phyloP scores from a whole-genome alignment of 2,797 vertebrate genomes.

The Podarcis siculus region DNA sequence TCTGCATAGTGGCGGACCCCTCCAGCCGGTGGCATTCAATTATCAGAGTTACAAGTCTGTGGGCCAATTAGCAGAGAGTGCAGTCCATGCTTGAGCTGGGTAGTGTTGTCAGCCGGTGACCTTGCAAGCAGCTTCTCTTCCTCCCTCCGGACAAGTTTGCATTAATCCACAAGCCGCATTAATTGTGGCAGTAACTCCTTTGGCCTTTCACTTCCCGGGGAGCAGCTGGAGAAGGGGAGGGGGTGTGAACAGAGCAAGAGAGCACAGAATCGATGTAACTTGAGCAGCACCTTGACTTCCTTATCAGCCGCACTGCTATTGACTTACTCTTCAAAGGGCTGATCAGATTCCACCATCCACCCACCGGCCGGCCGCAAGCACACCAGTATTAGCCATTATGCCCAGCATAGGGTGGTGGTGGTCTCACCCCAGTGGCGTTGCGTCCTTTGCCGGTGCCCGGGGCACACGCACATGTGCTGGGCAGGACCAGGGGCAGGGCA shows the following conservation, averaged over 20 bases:
- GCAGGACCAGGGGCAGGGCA: too few relatives aligned
- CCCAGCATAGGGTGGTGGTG: too few relatives aligned
- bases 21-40: conserved; percentile 71
- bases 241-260: neutral
- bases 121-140: conserved; percentile 39
- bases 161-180: conserved; percentile 41
- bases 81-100: conserved; percentile 59
- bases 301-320: conserved; percentile 11
- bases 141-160: conserved; percentile 38
- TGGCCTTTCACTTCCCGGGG: conserved; percentile 43
- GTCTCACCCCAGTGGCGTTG: too few relatives aligned
- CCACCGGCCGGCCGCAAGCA: too few relatives aligned
- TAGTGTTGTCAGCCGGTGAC: conserved; percentile 66
- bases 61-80: conserved; percentile 64
- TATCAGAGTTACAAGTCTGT: conserved; percentile 67
- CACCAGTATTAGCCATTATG: too few relatives aligned
- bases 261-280: conserved; percentile 17
- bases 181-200: conserved; percentile 40
- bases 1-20: neutral
- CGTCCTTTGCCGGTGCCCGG: too few relatives aligned
- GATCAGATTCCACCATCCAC: neutral
- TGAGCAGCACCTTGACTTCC: conserved; percentile 44
- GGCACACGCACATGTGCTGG: too few relatives aligned
- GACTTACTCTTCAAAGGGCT: conserved; percentile 6
- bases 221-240: neutral